Evolutionary conservation across 2,113 vertebrate genomes (phyloP).

Genomic region (Penelope pileata): DNA sequence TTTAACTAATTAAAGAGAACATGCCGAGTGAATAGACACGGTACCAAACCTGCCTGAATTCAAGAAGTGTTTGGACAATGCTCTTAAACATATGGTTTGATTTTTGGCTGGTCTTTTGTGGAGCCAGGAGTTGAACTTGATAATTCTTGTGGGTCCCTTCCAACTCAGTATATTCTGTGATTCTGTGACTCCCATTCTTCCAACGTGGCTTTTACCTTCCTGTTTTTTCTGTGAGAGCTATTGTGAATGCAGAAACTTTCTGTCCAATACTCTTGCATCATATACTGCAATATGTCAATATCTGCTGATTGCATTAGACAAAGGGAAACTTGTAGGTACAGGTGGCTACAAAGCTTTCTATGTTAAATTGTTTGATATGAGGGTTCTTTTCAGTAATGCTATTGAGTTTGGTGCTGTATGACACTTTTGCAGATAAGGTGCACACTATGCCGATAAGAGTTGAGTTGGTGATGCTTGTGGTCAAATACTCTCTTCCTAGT

Average conservation of each 20-base stretch:
- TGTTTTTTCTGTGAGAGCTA: background rate
- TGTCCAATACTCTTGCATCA: background rate
- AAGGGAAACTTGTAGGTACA: background rate
- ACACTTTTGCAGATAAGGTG: background rate
- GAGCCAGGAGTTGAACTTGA: background rate
- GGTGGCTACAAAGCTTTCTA: background rate
- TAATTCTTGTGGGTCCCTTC: background rate
- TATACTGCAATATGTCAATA: background rate
- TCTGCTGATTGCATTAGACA: background rate
- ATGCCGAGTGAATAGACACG: background rate
- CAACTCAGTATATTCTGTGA: background rate
- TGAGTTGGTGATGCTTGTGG: background rate
- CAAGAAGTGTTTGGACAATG: background rate
- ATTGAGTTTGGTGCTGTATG: background rate
- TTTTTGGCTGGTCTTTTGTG: background rate
- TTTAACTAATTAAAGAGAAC: slow-evolving; percentile 1
- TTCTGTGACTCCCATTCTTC: background rate
- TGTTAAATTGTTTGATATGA: background rate
- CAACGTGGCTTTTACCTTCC: background rate
- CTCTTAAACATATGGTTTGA: background rate
- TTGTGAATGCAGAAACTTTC: background rate
- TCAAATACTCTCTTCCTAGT: background rate
- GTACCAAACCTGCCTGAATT: background rate
- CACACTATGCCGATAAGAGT: background rate
- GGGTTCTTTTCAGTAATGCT: background rate